Conservation (phyloP, 1,140 invertebrate species). For the Lethrus apterus region DNA sequence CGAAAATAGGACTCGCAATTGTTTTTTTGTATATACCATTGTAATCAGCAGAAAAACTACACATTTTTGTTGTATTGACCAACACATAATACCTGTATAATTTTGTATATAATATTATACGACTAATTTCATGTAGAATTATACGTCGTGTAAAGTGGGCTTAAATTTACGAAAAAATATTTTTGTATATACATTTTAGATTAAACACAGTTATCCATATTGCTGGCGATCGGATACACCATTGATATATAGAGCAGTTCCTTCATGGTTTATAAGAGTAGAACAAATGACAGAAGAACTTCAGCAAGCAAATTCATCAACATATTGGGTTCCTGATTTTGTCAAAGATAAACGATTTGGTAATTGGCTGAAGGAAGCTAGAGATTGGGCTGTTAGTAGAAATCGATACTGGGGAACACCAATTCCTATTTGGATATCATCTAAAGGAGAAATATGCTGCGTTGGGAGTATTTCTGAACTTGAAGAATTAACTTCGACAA, state of each 20-base stretch:
- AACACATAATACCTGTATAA: no score
- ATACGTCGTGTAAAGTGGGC: no score
- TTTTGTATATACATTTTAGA: no score
- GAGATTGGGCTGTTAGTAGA: constrained; percentile 96
- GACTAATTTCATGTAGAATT: no score
- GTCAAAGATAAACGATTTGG: constrained; percentile 98
- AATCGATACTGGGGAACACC: constrained; percentile 99
- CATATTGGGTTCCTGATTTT: constrained; percentile 98
- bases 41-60: no score
- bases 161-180: no score
- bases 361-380: constrained; percentile 95
- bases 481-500: constrained; percentile 69
- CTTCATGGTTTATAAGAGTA: constrained; percentile 97
- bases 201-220: constrained; percentile 95
- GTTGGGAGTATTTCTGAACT: constrained; percentile 92
- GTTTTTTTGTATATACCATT: no score
- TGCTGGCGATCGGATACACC: constrained; percentile 99
- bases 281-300: constrained; percentile 82
- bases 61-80: no score
- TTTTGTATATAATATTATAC: no score
- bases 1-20: no score
- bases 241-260: constrained; percentile 95
- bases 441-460: constrained; percentile 90
- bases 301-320: constrained; percentile 70
- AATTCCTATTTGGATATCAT: constrained; percentile 95